Evolutionary conservation across 35 echinoderm and acorn worm species (phyloP).

Genomic region (Acanthaster planci): DNA sequence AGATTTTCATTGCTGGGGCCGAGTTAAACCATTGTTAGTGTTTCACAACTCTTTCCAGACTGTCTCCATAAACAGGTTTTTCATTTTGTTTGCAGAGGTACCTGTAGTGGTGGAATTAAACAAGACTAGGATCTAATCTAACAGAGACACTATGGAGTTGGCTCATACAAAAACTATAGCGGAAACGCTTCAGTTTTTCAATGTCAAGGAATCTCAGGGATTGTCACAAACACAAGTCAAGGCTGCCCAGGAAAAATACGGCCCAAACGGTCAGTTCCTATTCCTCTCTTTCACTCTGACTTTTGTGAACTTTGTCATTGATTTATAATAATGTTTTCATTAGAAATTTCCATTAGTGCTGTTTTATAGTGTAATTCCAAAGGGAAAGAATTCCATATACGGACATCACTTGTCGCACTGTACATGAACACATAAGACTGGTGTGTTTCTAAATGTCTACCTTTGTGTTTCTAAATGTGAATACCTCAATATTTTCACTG

Average conservation of each 20-base stretch:
- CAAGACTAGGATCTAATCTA: not conserved
- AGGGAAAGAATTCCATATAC: not conserved
- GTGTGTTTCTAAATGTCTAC: no score
- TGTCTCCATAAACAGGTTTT: not conserved
- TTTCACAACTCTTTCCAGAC: not conserved
- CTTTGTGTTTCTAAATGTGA: no score
- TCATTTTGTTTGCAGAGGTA: not conserved
- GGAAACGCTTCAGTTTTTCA: slow-evolving; percentile 54
- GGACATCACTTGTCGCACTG: no score
- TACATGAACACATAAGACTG: no score
- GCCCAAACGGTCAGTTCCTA: slow-evolving; percentile 80
- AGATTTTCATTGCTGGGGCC: not conserved
- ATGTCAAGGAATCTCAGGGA: slow-evolving; percentile 67
- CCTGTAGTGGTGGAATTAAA: not conserved
- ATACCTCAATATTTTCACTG: not conserved
- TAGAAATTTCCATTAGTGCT: no score
- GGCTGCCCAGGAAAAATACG: slow-evolving; percentile 81
- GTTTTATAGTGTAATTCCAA: no score
- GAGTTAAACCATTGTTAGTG: not conserved
- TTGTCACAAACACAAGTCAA: slow-evolving; percentile 58
- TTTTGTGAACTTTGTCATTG: not conserved
- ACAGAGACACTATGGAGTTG: not conserved
- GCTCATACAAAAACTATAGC: slow-evolving; percentile 17
- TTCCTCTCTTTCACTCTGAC: not conserved
- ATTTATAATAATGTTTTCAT: no score